Conservation (phyloP, 2,797 vertebrate species). For the Hirundo rustica region DNA sequence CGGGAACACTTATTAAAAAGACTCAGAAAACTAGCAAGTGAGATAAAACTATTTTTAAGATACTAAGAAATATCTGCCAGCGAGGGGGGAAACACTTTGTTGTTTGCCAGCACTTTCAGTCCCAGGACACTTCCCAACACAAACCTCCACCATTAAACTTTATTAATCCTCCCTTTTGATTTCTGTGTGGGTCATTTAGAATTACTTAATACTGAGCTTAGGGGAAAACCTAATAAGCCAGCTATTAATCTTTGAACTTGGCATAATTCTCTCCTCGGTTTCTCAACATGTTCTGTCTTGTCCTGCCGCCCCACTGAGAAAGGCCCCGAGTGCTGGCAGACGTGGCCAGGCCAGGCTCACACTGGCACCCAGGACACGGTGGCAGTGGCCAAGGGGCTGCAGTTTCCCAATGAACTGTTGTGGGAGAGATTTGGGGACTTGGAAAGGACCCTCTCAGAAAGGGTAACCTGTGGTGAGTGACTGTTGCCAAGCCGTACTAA, state of each 20-base stretch:
- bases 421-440: neutral
- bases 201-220: neutral
- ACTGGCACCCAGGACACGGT: rapidly evolving
- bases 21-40: neutral
- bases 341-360: neutral
- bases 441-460: neutral
- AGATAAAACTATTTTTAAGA: neutral
- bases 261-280: neutral
- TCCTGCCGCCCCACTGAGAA: neutral
- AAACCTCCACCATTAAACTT: neutral
- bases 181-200: constrained; percentile 8
- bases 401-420: neutral
- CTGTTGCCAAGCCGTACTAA: neutral
- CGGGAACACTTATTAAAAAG: neutral
- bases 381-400: neutral
- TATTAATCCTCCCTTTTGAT: constrained; percentile 30
- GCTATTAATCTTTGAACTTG: constrained; percentile 19
- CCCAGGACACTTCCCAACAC: neutral
- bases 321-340: neutral
- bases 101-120: neutral
- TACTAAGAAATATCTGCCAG: neutral
- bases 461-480: neutral
- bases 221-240: neutral
- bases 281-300: constrained; percentile 34
- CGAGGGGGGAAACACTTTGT: rapidly evolving